Percentiles rank a stretch among this genome's conserved stretches.
phyloP scores from a whole-genome alignment of 2,888 invertebrate genomes.

The Drosophila niveifrons region DNA sequence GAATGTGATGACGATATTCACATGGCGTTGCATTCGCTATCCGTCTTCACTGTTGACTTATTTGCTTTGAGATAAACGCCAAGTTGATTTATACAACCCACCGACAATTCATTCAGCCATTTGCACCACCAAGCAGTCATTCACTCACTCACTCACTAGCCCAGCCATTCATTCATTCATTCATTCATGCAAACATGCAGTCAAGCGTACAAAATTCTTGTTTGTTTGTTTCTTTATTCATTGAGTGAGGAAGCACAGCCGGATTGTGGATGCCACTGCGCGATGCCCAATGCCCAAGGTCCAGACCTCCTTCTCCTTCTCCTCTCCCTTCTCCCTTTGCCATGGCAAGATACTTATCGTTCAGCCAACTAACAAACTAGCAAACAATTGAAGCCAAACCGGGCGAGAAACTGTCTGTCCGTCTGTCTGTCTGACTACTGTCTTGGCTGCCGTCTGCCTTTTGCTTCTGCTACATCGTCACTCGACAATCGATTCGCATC shows the following conservation, averaged over 20 bases:
- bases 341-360: slow-evolving; percentile 57
- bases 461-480: background rate
- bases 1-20: slow-evolving; percentile 3
- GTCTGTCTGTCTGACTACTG: background rate
- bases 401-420: slow-evolving; percentile 43
- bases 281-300: slow-evolving; percentile 30
- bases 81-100: slow-evolving; percentile 80
- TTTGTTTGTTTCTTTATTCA: slow-evolving; percentile 81
- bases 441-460: background rate
- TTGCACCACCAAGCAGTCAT: slow-evolving; percentile 63
- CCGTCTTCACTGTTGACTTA: slow-evolving; percentile 81
- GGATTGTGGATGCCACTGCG: slow-evolving; percentile 16
- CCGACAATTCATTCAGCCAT: slow-evolving; percentile 80
- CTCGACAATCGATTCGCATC: slow-evolving; percentile 28
- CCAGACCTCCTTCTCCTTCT: slow-evolving; percentile 19
- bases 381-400: slow-evolving; percentile 66
- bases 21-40: slow-evolving; percentile 68
- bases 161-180: slow-evolving; percentile 46
- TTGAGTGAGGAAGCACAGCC: slow-evolving; percentile 61
- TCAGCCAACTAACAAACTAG: slow-evolving; percentile 70
- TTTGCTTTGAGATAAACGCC: slow-evolving; percentile 81
- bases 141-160: slow-evolving; percentile 26
- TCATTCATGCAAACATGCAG: slow-evolving; percentile 70
- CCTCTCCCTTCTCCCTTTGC: background rate
- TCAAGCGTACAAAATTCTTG: slow-evolving; percentile 76